Evolutionary conservation across 2,888 invertebrate species (phyloP), one percentile per base, ranked within the genome.

Genomic region (Imbricaverruca yamaguchii): DNA sequence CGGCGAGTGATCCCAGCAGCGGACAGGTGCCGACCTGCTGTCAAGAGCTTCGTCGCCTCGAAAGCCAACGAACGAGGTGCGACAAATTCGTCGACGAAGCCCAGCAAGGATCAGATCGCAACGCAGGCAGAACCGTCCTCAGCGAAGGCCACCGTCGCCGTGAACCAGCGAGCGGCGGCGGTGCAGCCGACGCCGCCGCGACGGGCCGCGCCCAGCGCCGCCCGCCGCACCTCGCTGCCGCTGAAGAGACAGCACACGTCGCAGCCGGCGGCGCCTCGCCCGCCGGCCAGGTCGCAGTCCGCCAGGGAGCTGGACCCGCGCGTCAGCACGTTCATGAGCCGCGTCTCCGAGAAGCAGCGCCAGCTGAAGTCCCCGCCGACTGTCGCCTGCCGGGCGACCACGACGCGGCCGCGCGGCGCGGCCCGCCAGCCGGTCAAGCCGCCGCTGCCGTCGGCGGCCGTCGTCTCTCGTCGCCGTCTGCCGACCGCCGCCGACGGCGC

Each of bases 181-280:
- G 39, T 23, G 25, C 67, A 21, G n/a, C 74, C 23, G 21, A 69
- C 23, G 13, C 80, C 63, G 56, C 80, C 80, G 18, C 18, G 80
- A n/a, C 15, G 56, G 39, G 53, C 77, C 18, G 59, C 82, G 2
- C n/a, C 23, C 21, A 94, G 94, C 1, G 92, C 95, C 81, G 95
- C 95, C 18, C 93, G 94, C n/a, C 94, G 94, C 87, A 92, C 94
- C 82, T 94, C 95, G 23, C 88, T 95, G 81, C 95, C 95, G 88
- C 90, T 95, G 78, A 95, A 95, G 86, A 93, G 94, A 85, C 92
- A 92, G 83, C 95, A 95, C 87, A 88, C 95, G 25, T 89, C 95
- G 18, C 94, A 82, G 7, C 80, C 83, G 55, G 67, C 82, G 13
- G 81, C 84, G n/a, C 83, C 82, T 69, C 80, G 83, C 12, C 80